These are phyloP conservation scores for Bombus soroeensis DNA, from an alignment of 1,140 invertebrate genomes.

Conservation along the genomic window DNA sequence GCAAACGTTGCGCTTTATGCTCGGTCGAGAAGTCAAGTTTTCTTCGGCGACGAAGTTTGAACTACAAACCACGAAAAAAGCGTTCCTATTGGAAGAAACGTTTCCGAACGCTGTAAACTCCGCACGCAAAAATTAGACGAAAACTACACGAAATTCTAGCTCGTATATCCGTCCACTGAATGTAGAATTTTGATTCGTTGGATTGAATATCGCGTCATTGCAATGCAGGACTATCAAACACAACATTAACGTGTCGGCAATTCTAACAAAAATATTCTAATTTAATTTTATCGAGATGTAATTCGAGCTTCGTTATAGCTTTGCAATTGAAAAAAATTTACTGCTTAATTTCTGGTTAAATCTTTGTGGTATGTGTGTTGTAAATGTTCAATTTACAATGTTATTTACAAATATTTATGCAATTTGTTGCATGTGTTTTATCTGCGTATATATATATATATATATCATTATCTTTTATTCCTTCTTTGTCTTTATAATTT, in stretches of 20 bases:
- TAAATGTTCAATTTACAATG: not conserved
- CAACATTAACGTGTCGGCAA: not conserved
- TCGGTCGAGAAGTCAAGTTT: too few species aligned
- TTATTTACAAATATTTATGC: not conserved
- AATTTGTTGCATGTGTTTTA: too few species aligned
- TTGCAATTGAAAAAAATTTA: not conserved
- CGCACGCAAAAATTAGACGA: not conserved
- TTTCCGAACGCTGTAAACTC: not conserved
- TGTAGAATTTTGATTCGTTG: constrained; percentile 46
- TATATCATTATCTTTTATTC: too few species aligned
- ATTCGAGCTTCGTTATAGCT: not conserved
- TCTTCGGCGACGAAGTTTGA: too few species aligned
- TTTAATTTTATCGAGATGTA: too few species aligned
- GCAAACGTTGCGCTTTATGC: too few species aligned
- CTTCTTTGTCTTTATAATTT: too few species aligned
- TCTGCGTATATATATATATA: too few species aligned
- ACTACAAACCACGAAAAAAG: too few species aligned
- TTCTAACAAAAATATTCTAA: not conserved
- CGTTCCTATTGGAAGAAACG: not conserved
- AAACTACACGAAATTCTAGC: constrained; percentile 52
- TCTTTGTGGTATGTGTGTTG: not conserved
- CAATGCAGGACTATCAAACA: not conserved
- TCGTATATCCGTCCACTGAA: constrained; percentile 67
- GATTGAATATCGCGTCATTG: constrained; percentile 14
- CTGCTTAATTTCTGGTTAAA: not conserved